Percentiles rank a stretch among this genome's conserved stretches.
Conservation (phyloP, 2,113 vertebrate genomes). For the Spilogale gracilis region DNA sequence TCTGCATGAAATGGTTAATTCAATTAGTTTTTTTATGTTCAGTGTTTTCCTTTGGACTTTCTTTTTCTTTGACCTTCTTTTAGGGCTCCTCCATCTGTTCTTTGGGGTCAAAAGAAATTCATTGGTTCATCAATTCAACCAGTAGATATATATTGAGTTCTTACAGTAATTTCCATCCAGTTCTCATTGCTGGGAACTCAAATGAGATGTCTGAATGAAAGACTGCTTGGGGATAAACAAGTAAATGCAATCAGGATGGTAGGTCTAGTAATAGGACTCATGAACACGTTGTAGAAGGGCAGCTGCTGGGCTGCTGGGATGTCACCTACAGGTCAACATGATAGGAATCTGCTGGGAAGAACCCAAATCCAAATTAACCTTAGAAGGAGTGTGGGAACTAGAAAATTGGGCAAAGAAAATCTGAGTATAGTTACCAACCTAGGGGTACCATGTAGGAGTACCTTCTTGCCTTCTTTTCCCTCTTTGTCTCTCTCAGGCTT, state of each 20-base stretch:
- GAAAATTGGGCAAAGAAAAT: neutral
- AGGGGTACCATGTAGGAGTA: fast-evolving
- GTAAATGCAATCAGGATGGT: neutral
- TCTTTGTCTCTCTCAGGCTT: neutral
- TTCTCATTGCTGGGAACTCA: neutral
- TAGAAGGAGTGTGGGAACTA: neutral
- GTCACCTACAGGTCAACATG: neutral
- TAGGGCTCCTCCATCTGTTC: neutral
- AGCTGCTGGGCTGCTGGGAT: neutral
- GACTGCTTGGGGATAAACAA: neutral
- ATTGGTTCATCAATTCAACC: neutral
- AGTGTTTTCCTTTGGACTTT: neutral
- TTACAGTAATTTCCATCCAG: neutral
- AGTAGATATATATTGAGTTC: neutral
- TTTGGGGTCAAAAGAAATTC: neutral
- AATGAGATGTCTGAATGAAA: neutral
- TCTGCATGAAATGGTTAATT: neutral
- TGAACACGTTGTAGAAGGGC: neutral
- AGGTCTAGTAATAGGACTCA: neutral
- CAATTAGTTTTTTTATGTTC: constrained; percentile 13
- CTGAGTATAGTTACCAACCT: fast-evolving
- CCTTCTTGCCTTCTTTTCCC: too few species aligned
- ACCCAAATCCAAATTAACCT: neutral
- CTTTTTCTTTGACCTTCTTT: neutral
- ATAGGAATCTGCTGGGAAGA: neutral